Base-by-base conservation (phyloP, 2,797 vertebrate species). In the Sphenodon punctatus region DNA sequence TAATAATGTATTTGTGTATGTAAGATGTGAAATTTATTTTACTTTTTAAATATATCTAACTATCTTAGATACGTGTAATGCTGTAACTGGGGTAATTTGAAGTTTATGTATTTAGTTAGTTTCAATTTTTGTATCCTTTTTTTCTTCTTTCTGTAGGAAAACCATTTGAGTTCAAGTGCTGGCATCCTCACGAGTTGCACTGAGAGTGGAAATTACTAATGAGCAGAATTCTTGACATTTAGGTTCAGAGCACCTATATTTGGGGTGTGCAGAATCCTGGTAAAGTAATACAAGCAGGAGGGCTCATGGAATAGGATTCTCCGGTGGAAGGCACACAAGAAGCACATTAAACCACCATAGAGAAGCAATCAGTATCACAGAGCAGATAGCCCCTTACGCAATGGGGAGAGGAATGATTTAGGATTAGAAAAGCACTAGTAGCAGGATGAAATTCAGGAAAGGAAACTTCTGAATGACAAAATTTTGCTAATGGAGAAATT, bases 121-220 rank as follows among this genome's bases (percentile, higher is more conserved):
- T n/a, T n/a, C n/a, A n/a, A n/a, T n/a, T n/a, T n/a, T n/a, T n/a
- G n/a, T n/a, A n/a, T n/a, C n/a, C n/a, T n/a, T n/a, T n/a, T n/a
- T n/a, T n/a, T n/a, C n/a, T n/a, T n/a, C n/a, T n/a, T n/a, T n/a
- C n/a, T n/a, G n/a, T n/a, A n/a, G n/a, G n/a, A n/a, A n/a, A n/a
- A n/a, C n/a, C n/a, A n/a, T 60, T 32, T 39, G 1, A 2, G 1
- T 30, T 30, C 27, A 27, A 32, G n/a, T 1, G n/a, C 30, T 1
- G 1, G 48, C 43, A 68, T 22, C 17, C 4, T 34, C n/a, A n/a
- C n/a, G 32, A 2, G 0, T 0, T 2, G 64, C 11, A 19, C 9
- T 45, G 5, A 32, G 65, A 68, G 0, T 6, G 68, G 51, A 41
- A 0, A 0, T 39, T 45, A 38, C 30, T 3, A 67, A 22, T 4